Base-by-base conservation (phyloP, 2,113 vertebrate genomes). In the Apeltes quadracus region DNA sequence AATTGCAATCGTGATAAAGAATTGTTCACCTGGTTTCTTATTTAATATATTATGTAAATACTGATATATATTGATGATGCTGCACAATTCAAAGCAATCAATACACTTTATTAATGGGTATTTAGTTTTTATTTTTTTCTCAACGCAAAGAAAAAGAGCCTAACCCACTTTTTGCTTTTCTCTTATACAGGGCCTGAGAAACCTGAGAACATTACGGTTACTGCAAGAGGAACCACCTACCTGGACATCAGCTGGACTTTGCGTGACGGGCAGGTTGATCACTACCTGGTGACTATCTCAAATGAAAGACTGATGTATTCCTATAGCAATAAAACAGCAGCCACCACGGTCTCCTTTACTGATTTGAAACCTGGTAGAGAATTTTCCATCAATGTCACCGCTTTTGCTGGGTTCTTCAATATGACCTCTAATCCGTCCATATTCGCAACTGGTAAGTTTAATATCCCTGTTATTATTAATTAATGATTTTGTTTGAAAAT, bases 361-460 rank as follows among this genome's bases (percentile, higher is more conserved):
- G 11, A 1, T 66, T 78, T 91, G 75, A 0, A 7, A 1, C 84
- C 91, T 9, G 91, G 89, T 13, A 82, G 72, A 59, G 0, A 84
- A 13, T 85, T 55, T 78, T 2, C 1, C 0, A 32, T 89, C 69
- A 72, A 46, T 6, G 91, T 90, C 54, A 88, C 82, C 0, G 36
- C 90, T 46, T 70, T 83, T 0, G 88, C 78, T 38, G 88, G 88
- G 55, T 0, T 0, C 27, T 73, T 83, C 43, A 0, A 0, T 0
- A 50, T 12, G 38, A 32, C 8, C 0, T 87, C 90, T 57, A 20
- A 73, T 2, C 7, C 1, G 3, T 5, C 25, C 27, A 29, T 53
- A 41, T 34, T 75, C 46, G 88, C 91, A 48, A 92, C 90, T 3
- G 1, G 91, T 92, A 75, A 84, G 89, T 70, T 77, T 4, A 62